phyloP scores from a whole-genome alignment of 2,113 vertebrate species.

The Tragelaphus imberbis region DNA sequence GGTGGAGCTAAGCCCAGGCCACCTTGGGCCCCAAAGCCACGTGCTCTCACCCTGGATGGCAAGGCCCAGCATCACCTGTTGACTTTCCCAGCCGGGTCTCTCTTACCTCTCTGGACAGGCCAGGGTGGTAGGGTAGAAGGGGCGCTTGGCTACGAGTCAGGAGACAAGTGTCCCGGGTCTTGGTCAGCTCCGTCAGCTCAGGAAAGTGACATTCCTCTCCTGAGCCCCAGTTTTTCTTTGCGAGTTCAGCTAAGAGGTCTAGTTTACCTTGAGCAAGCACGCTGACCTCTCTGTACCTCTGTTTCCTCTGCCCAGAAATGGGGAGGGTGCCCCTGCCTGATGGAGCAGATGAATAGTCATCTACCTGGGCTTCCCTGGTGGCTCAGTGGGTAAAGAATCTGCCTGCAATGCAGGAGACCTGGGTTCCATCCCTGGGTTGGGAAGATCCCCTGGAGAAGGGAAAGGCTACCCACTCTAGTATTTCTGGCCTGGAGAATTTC shows the following conservation, averaged over 20 bases:
- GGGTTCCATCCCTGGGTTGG: not conserved
- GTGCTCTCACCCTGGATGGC: not conserved
- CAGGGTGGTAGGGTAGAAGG: not conserved
- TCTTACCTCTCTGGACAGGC: not conserved
- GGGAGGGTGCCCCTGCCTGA: not conserved
- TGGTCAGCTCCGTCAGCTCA: not conserved
- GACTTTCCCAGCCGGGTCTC: rapidly evolving
- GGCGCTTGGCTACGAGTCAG: not conserved
- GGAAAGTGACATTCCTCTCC: not conserved
- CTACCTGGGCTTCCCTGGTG: not conserved
- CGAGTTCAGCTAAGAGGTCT: not conserved
- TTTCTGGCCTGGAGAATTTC: not conserved
- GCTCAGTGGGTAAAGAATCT: not conserved
- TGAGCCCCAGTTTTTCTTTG: not conserved
- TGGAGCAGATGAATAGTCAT: not conserved
- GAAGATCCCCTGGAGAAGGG: not conserved
- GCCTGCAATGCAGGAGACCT: not conserved
- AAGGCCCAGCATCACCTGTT: not conserved
- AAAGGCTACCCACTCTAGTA: not conserved
- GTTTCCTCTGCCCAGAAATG: not conserved
- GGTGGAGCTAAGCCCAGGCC: not conserved
- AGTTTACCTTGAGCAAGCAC: not conserved
- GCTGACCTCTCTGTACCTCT: not conserved
- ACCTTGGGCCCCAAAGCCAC: not conserved
- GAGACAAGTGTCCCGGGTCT: not conserved